phyloP scores from a whole-genome alignment of 2,113 vertebrate genomes.

The Gasterosteus nipponicus region DNA sequence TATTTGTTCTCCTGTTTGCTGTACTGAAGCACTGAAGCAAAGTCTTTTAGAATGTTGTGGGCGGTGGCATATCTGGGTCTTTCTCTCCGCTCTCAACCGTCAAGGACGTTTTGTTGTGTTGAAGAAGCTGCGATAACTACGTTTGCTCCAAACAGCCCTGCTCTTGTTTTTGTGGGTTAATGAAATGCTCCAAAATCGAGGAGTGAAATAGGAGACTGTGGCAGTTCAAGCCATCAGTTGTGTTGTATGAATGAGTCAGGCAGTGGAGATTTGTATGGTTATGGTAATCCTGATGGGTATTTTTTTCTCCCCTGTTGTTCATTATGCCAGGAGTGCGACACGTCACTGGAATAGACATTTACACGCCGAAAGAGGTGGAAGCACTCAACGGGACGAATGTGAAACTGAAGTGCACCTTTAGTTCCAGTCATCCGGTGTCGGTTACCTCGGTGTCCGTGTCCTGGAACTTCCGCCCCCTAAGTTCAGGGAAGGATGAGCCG shows the following conservation, averaged over 20 bases:
- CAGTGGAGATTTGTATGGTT: not conserved
- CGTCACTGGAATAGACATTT: slow-evolving; percentile 81
- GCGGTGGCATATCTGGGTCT: not conserved
- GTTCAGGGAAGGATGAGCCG: slow-evolving; percentile 74
- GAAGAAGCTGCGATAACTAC: not conserved
- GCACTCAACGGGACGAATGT: slow-evolving; percentile 88
- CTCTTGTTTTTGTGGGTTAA: not conserved
- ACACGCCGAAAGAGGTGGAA: slow-evolving; percentile 80
- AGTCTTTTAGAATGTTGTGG: not conserved
- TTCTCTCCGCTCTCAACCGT: not conserved
- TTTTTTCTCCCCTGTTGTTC: not conserved
- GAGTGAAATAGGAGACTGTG: not conserved
- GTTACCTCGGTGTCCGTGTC: slow-evolving; percentile 73
- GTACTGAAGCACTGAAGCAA: not conserved
- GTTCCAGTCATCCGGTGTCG: slow-evolving; percentile 77
- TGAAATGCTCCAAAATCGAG: not conserved
- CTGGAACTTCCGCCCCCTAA: slow-evolving; percentile 88
- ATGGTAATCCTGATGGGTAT: not conserved
- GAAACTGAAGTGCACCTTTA: slow-evolving; percentile 90
- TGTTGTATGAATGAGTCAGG: not conserved
- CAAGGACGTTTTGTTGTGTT: not conserved
- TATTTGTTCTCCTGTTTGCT: slow-evolving; percentile 14
- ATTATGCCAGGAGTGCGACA: slow-evolving; percentile 73
- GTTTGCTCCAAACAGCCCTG: not conserved
- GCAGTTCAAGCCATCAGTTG: not conserved